A percentile compares a stretch with the other conserved stretches of the same genome.
phyloP scores from a whole-genome alignment of 2,888 invertebrate species.

The Smittia sp. region DNA sequence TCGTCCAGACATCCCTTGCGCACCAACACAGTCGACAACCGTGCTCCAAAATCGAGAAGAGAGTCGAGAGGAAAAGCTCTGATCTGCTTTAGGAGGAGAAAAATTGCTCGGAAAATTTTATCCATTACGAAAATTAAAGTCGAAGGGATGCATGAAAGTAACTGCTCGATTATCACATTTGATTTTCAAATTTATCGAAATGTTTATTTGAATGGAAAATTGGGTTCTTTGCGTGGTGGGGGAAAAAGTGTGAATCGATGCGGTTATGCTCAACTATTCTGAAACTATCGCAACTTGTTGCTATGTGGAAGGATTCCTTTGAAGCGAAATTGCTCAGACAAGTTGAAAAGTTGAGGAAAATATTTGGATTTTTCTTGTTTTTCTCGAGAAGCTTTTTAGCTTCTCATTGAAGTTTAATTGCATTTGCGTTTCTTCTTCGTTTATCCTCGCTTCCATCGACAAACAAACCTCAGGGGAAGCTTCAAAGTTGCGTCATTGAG shows the following conservation, averaged over 20 bases:
- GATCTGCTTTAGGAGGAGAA: neutral
- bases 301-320: neutral
- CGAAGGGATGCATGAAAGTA: neutral
- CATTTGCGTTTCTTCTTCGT: no score
- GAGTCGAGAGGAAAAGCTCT: neutral
- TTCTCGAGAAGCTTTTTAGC: no score
- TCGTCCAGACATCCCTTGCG: neutral
- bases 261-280: neutral
- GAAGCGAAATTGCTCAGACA: neutral
- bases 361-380: no score
- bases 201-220: neutral
- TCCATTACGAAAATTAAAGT: constrained; percentile 6
- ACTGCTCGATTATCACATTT: neutral
- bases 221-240: neutral
- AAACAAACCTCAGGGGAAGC: neutral
- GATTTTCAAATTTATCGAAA: neutral
- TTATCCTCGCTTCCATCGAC: no score
- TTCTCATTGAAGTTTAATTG: no score
- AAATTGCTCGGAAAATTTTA: neutral
- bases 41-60: neutral
- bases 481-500: neutral
- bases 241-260: neutral
- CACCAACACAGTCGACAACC: neutral
- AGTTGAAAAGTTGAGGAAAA: neutral
- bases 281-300: neutral